phyloP scores from a whole-genome alignment of 2,797 vertebrate genomes.

The Tamandua tetradactyla region DNA sequence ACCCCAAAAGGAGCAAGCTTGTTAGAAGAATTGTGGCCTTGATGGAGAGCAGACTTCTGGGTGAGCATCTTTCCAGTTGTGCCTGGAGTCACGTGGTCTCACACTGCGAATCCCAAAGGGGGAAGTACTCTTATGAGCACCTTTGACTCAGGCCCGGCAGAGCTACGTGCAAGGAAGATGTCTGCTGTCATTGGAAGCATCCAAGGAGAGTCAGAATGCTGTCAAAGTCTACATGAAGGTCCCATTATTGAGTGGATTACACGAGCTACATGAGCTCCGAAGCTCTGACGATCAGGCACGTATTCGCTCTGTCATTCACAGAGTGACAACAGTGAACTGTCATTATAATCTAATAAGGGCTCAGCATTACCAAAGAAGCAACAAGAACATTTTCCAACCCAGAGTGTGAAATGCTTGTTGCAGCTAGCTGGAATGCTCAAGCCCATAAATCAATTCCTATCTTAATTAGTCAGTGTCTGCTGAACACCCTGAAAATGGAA shows the following conservation, averaged over 20 bases:
- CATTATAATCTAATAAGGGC: neutral
- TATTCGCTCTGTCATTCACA: neutral
- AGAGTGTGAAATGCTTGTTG: neutral
- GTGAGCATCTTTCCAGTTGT: neutral
- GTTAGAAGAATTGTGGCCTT: neutral
- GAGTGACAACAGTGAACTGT: neutral
- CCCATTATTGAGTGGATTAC: neutral
- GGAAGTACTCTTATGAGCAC: neutral
- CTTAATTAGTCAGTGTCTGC: conserved; percentile 26
- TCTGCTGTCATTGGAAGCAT: neutral
- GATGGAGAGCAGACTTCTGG: neutral
- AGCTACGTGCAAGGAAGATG: neutral
- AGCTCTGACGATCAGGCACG: neutral
- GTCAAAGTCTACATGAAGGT: neutral
- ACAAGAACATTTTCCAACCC: neutral
- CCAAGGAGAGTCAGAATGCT: neutral
- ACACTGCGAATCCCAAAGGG: neutral
- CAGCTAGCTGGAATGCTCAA: neutral
- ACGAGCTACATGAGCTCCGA: neutral
- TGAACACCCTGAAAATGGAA: neutral
- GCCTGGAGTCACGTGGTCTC: neutral
- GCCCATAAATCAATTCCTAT: neutral
- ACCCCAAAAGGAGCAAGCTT: neutral
- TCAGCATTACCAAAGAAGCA: neutral
- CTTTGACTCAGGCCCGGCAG: neutral